Evolutionary conservation across 2,888 invertebrate species (phyloP).

Genomic region (Drosophila parthenogenetica): DNA sequence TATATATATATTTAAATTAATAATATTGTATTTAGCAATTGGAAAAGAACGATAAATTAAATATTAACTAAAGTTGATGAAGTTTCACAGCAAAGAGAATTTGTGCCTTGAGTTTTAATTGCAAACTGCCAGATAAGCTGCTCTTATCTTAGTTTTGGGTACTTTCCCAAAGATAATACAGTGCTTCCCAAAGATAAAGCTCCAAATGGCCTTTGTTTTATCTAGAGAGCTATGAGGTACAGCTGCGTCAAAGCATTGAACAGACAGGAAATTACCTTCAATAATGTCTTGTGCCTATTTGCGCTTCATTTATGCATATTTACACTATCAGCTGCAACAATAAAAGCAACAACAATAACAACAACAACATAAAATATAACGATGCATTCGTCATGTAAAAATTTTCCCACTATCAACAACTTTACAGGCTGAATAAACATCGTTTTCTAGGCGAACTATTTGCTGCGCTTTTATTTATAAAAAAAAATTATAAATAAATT

Average conservation of each 20-base stretch:
- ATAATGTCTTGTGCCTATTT: constrained; percentile 37
- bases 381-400: constrained; percentile 51
- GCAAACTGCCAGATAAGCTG: constrained; percentile 6
- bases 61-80: constrained; percentile 57
- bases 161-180: no score
- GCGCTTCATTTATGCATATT: constrained; percentile 61
- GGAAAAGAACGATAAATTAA: constrained; percentile 65
- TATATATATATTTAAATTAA: constrained; percentile 28
- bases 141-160: constrained; percentile 2
- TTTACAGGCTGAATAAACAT: background rate
- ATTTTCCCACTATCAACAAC: constrained; percentile 48
- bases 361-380: constrained; percentile 15
- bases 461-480: background rate
- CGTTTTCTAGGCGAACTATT: constrained; percentile 8
- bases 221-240: constrained; percentile 4
- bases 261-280: constrained; percentile 47
- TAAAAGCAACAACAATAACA: constrained; percentile 25
- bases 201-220: background rate
- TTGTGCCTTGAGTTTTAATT: constrained; percentile 1
- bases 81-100: constrained; percentile 2
- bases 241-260: constrained; percentile 12
- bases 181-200: background rate
- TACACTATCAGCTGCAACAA: constrained; percentile 61
- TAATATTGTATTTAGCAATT: constrained; percentile 69
- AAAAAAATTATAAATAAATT: background rate